phyloP scores from a whole-genome alignment of 2,113 vertebrate species.

The Austrofundulus limnaeus region DNA sequence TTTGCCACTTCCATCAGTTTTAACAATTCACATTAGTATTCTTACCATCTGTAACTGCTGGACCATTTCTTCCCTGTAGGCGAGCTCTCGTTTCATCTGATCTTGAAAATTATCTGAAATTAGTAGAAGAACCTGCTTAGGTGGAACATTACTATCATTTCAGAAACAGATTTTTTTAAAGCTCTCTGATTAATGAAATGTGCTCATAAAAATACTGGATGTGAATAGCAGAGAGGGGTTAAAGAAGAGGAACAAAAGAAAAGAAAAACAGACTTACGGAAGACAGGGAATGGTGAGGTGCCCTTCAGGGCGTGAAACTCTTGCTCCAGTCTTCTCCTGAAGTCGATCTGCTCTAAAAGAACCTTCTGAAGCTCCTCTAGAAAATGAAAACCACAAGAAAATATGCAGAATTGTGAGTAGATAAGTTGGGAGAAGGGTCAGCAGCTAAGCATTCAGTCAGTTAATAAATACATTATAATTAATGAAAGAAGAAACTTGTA shows the following conservation, averaged over 20 bases:
- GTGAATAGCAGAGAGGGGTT: neutral
- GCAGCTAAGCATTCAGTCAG: neutral
- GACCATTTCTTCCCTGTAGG: conserved; percentile 98
- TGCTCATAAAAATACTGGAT: no score
- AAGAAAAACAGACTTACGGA: conserved; percentile 85
- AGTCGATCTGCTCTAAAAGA: conserved; percentile 96
- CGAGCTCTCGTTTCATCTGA: conserved; percentile 97
- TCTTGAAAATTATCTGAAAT: conserved; percentile 96
- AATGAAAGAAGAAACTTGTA: no score
- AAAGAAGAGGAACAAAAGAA: neutral
- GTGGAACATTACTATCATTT: conserved; percentile 1
- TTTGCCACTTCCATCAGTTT: conserved; percentile 40
- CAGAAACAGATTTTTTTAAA: conserved; percentile 2
- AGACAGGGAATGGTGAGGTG: conserved; percentile 91
- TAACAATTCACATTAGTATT: conserved; percentile 46
- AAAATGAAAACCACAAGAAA: conserved; percentile 44
- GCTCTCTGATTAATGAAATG: neutral
- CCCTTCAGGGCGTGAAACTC: conserved; percentile 97
- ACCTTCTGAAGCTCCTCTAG: conserved; percentile 99
- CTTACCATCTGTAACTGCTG: conserved; percentile 96
- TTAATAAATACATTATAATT: neutral
- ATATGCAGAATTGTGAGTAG: neutral
- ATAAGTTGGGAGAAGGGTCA: neutral
- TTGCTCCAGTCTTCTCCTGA: conserved; percentile 93
- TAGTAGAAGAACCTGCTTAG: conserved; percentile 15